Evolutionary conservation across 2,888 invertebrate genomes (phyloP).

Genomic region (Stratiomys singularior): DNA sequence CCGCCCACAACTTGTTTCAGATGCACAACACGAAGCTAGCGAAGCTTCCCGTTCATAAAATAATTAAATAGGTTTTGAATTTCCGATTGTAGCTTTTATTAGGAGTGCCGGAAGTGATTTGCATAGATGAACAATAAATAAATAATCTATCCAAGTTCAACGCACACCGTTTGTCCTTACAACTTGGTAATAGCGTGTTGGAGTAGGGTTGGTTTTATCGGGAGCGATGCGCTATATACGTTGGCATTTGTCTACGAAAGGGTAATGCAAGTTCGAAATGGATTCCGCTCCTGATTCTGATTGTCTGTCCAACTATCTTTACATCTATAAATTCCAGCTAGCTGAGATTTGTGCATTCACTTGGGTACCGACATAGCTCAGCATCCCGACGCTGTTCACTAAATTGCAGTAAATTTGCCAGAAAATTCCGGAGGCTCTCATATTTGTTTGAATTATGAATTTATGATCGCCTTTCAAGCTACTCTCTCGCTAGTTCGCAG

Average conservation of each 20-base stretch:
- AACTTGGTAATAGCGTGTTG: not conserved
- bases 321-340: not conserved
- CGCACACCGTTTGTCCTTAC: constrained; percentile 13
- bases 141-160: constrained; percentile 47
- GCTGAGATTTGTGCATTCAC: not conserved
- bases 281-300: not conserved
- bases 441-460: constrained; percentile 52
- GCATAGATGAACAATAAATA: constrained; percentile 51
- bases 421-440: constrained; percentile 51
- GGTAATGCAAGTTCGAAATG: not conserved
- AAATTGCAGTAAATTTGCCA: constrained; percentile 52
- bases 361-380: not conserved
- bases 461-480: constrained; percentile 25
- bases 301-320: not conserved
- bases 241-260: not conserved
- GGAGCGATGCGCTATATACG: not conserved
- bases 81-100: constrained; percentile 47
- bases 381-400: constrained; percentile 28
- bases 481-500: not conserved
- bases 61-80: constrained; percentile 42
- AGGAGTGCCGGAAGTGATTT: constrained; percentile 50
- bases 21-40: not conserved
- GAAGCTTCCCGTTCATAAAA: constrained; percentile 25
- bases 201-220: not conserved
- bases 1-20: no score